phyloP scores from a whole-genome alignment of 1,140 invertebrate genomes.

The Drosophila saltans region DNA sequence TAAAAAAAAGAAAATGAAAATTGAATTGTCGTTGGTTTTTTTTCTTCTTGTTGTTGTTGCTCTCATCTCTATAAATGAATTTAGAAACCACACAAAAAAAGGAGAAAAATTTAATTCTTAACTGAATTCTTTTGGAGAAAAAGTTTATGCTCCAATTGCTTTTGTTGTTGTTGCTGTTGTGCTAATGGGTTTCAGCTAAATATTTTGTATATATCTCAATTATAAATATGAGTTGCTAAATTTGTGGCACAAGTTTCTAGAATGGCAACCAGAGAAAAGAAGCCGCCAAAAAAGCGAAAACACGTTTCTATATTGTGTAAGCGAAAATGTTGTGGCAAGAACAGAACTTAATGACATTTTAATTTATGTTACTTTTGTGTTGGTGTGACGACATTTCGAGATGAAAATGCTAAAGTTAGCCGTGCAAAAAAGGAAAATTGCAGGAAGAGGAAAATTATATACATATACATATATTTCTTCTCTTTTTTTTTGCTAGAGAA shows the following conservation, averaged over 20 bases:
- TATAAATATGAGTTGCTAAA: constrained; percentile 49
- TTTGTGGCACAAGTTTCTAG: constrained; percentile 11
- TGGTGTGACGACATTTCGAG: background rate
- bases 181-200: constrained; percentile 31
- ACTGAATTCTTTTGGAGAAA: constrained; percentile 6
- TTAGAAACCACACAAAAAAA: background rate
- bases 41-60: background rate
- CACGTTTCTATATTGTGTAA: constrained; percentile 11
- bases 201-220: constrained; percentile 30
- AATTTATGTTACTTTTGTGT: constrained; percentile 33
- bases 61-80: background rate
- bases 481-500: background rate
- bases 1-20: constrained; percentile 38
- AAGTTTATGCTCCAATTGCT: constrained; percentile 1
- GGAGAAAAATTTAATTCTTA: background rate
- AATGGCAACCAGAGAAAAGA: background rate
- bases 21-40: constrained; percentile 16
- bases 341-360: constrained; percentile 46
- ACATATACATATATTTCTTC: too few relatives aligned
- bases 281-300: background rate
- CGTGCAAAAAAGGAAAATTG: background rate
- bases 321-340: constrained; percentile 12
- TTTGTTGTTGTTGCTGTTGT: constrained; percentile 12
- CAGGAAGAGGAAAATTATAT: background rate
- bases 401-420: constrained; percentile 20